Evolutionary conservation across 2,888 invertebrate genomes (phyloP), one percentile per base, ranked within the genome.

Genomic region (Hyles lineata): DNA sequence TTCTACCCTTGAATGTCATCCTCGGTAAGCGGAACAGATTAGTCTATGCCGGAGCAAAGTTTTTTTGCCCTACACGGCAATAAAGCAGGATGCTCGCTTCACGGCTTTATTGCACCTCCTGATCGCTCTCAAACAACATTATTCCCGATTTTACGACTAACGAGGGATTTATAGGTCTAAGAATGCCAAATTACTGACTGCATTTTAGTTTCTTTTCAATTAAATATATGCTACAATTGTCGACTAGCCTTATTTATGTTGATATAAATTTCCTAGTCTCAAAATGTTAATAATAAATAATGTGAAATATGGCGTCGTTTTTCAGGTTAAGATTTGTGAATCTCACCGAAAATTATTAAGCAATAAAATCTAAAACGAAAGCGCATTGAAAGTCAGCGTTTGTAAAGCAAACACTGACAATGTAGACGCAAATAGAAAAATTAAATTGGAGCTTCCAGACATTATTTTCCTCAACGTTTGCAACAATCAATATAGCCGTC

Each of bases 1-100:
- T 87, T 85, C 80, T 82, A 92, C 85, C 93, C 94, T 93, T 93
- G 93, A 89, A 92, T 90, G 91, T 92, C 91, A 93, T 93, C 93
- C 92, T 91, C 87, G 87, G 88, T 89, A 89, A 87, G 89, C 91
- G 92, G 90, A 93, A 92, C 92, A 87, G 92, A 94, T 94, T 87
- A 87, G 82, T 81, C 85, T 86, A 79, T 79, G 76, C 82, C 80
- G 80, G 78, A 52, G 58, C 43, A 70, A 63, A 43, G 55, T 89
- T 90, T 90, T 90, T 90, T 90, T 90, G 82, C 82, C 80, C 82
- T 88, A 86, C 83, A 87, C 83, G n/a, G 82, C 82, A 84, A 86
- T 89, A 91, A 91, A 90, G 83, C 94, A 94, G 94, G 94, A 94
- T 93, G 92, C 90, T 82, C 86, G 81, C 90, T 89, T 92, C 91